Evolutionary conservation across 2,113 vertebrate species (phyloP).

Genomic region (Atlantisia rogersi): DNA sequence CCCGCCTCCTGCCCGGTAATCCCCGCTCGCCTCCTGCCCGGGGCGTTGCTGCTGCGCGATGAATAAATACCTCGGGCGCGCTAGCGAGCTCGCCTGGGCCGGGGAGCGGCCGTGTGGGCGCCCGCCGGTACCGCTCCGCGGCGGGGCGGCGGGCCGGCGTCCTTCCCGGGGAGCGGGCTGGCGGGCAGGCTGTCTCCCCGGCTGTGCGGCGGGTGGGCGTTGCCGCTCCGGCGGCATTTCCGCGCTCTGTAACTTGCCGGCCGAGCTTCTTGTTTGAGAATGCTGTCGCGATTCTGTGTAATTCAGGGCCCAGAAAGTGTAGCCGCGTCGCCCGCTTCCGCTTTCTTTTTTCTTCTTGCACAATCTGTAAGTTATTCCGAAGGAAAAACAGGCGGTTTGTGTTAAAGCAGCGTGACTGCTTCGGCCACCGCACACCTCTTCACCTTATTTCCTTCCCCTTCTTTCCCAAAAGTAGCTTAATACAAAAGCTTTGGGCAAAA

Average conservation of each 20-base stretch:
- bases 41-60: neutral
- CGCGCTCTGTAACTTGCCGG: neutral
- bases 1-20: neutral
- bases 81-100: neutral
- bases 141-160: neutral
- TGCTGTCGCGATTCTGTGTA: neutral
- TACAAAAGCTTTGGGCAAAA: neutral
- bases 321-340: neutral
- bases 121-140: no score
- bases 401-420: neutral
- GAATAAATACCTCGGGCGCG: neutral
- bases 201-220: fast-evolving
- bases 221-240: fast-evolving
- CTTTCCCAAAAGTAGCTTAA: neutral
- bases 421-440: fast-evolving
- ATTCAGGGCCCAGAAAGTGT: neutral
- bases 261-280: neutral
- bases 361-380: neutral
- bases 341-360: neutral
- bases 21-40: neutral
- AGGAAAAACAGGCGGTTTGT: fast-evolving
- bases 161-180: neutral
- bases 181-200: neutral
- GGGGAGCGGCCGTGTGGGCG: neutral
- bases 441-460: neutral